A percentile compares a stretch with the other conserved stretches of the same genome.
Conservation (phyloP, 2,113 vertebrate genomes). For the Crotalus viridis region DNA sequence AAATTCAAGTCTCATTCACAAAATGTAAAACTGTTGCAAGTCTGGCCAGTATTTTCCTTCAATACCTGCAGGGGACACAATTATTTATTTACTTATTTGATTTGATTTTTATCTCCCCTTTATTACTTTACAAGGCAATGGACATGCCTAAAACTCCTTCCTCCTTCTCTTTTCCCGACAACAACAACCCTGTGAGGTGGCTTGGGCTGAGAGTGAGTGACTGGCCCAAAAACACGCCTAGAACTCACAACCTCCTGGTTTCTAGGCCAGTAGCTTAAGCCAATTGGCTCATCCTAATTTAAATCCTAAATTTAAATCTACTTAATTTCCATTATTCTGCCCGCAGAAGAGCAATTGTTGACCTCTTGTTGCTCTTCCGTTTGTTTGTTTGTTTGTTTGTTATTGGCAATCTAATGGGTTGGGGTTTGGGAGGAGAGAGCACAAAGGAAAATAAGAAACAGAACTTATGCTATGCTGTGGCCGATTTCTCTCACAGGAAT, state of each 20-base stretch:
- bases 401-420: neutral
- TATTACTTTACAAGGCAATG: neutral
- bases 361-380: neutral
- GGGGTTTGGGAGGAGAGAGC: neutral
- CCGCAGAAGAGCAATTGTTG: neutral
- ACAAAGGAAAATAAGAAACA: neutral
- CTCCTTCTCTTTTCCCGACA: neutral
- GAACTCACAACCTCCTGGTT: neutral
- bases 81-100: neutral
- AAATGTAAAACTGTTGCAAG: neutral
- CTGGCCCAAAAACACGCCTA: neutral
- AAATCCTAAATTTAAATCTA: neutral
- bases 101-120: neutral
- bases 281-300: neutral
- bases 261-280: neutral
- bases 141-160: neutral
- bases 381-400: neutral
- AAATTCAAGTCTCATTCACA: neutral
- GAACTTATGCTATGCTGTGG: neutral
- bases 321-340: neutral
- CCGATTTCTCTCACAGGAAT: neutral
- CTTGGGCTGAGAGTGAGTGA: neutral
- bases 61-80: neutral
- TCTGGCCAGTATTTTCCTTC: neutral
- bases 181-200: neutral